Percentiles rank a stretch among this genome's conserved stretches.
These are phyloP conservation scores for Climacteris rufus DNA, from an alignment of 2,113 vertebrate species.

Conservation along the genomic window DNA sequence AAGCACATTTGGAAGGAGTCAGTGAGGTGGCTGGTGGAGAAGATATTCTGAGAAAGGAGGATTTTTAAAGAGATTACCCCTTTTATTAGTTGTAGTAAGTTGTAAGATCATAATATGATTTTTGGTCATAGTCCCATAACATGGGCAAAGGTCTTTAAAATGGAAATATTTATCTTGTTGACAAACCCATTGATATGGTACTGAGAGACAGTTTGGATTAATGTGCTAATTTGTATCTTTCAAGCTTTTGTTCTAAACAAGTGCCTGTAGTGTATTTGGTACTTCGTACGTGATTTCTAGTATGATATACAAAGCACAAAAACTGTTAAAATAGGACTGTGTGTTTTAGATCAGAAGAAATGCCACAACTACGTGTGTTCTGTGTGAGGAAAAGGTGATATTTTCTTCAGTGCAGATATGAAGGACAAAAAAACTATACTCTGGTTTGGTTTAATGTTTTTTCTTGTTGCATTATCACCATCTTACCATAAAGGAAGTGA, in stretches of 20 bases:
- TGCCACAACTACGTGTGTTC: background rate
- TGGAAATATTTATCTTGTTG: background rate
- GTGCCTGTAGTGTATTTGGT: background rate
- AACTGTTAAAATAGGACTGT: background rate
- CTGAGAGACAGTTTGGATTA: background rate
- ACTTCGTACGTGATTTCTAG: background rate
- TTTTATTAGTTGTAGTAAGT: background rate
- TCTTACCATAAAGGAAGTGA: background rate
- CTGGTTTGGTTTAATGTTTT: background rate
- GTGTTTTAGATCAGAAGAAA: background rate
- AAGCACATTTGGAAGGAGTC: background rate
- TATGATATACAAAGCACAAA: background rate
- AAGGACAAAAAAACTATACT: background rate
- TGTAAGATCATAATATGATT: background rate
- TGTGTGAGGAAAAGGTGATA: background rate
- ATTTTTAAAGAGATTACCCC: background rate
- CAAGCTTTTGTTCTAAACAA: background rate
- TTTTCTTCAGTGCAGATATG: background rate
- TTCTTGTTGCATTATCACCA: background rate
- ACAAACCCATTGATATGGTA: rapidly evolving
- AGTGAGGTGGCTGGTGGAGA: background rate
- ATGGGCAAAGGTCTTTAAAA: background rate
- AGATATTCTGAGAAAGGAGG: background rate
- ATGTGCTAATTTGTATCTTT: background rate
- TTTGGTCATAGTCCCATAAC: background rate